Base-by-base conservation (phyloP, 2,797 vertebrate species). In the Fistularia commersonii region DNA sequence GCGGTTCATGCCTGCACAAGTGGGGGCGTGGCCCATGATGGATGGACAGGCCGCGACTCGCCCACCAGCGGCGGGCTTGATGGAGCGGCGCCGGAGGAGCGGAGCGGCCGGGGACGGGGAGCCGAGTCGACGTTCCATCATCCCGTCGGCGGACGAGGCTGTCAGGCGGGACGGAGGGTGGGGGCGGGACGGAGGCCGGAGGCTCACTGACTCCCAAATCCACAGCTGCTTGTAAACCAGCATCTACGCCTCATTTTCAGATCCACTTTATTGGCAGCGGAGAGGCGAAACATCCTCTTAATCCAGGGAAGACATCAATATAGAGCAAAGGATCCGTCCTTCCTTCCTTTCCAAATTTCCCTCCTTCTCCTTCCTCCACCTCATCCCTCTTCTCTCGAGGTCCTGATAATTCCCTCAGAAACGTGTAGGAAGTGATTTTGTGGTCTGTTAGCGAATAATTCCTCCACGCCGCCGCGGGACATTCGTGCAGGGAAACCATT, bases 181-280 rank as follows among this genome's bases (percentile, higher is more conserved):
- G 33, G 9, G 36, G 12, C 0, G 23, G 9, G 1, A 36, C 13
- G 3, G 3, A 32, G 1, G 58, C 23, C 4, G 23, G 23, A 23
- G 39, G 33, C 15, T 41, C 1, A 32, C 12, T 3, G 62, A 23
- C 23, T 23, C 4, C 54, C 64, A 66, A 48, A 44, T 45, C 44
- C 63, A 69, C 83, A 85, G 81, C 79, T 83, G 79, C 77, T 79
- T 82, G 64, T 63, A 77, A 82, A 76, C 79, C 77, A 67, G 23
- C 57, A n/a, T 2, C 42, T 14, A 36, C 32, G 37, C 7, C 42
- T 61, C 64, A 43, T 8, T 3, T 49, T 57, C 57, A 55, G 50
- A 45, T 60, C 61, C 2, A 33, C 47, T 57, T 47, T 64, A 59
- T 11, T 56, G 54, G 60, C 53, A 23, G 14, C 9, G 32, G 40